A percentile compares a stretch with the other conserved stretches of the same genome.
These are phyloP conservation scores for Acanthosepion pharaonis DNA, from an alignment of 2,888 invertebrate species.

Conservation along the genomic window DNA sequence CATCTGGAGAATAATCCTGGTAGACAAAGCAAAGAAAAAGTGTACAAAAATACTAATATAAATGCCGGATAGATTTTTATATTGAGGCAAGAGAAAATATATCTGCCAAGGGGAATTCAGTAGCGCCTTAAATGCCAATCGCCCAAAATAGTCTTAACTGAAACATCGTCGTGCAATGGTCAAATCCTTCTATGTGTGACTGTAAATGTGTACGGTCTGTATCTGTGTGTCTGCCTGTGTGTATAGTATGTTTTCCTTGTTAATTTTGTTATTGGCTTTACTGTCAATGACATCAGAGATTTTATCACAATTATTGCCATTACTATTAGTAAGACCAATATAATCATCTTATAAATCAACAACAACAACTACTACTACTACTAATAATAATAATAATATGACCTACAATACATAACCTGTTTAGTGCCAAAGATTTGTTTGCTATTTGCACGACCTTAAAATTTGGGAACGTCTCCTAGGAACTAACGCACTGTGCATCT, in stretches of 20 bases:
- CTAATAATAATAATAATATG: not conserved
- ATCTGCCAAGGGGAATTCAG: conserved; percentile 14
- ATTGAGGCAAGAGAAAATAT: conserved; percentile 1
- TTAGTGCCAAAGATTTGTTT: too few species aligned
- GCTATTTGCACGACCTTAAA: too few species aligned
- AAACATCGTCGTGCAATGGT: not conserved
- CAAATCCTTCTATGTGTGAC: not conserved
- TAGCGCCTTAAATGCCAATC: not conserved
- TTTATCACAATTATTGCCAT: not conserved
- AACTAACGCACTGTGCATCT: too few species aligned
- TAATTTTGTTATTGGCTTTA: not conserved
- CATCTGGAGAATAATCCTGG: conserved; percentile 21
- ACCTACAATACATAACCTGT: too few species aligned
- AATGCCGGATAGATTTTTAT: not conserved
- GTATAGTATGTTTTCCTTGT: not conserved
- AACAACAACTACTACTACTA: not conserved
- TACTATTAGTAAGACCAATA: not conserved
- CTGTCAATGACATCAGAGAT: not conserved
- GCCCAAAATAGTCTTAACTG: not conserved
- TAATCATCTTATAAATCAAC: not conserved
- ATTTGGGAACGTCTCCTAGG: too few species aligned
- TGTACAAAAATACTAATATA: not conserved
- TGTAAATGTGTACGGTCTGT: not conserved
- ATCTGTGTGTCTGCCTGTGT: not conserved
- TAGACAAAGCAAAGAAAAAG: not conserved